Evolutionary conservation across 2,888 invertebrate species (phyloP).

Genomic region (Conomelus anceps): DNA sequence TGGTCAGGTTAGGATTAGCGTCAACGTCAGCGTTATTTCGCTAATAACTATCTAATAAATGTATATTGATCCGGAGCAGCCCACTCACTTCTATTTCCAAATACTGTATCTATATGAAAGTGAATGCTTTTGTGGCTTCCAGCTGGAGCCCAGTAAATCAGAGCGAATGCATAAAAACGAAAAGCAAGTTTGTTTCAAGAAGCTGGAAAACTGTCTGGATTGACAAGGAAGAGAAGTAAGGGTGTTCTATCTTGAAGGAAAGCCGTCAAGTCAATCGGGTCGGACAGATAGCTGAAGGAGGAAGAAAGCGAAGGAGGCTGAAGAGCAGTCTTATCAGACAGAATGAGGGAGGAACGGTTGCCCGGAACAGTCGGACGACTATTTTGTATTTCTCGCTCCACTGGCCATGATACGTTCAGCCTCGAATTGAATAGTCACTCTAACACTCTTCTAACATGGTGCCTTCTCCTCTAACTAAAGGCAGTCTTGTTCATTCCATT

Average conservation of each 20-base stretch:
- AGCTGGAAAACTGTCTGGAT: not conserved
- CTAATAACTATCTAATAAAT: too few relatives aligned
- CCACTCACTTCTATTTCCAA: not conserved
- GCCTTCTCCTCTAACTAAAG: not conserved
- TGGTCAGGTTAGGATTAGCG: too few relatives aligned
- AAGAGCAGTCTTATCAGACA: not conserved
- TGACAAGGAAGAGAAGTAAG: not conserved
- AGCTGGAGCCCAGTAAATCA: not conserved
- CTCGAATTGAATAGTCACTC: constrained; percentile 1
- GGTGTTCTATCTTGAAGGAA: not conserved
- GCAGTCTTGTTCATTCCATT: not conserved
- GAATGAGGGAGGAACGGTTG: not conserved
- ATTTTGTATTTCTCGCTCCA: constrained; percentile 10
- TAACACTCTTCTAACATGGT: not conserved
- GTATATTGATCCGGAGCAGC: too few relatives aligned
- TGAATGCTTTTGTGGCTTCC: not conserved
- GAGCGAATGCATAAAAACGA: not conserved
- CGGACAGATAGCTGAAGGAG: not conserved
- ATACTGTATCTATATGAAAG: not conserved
- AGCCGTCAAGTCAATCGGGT: not conserved
- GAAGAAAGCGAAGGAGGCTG: not conserved
- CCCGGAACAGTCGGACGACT: not conserved
- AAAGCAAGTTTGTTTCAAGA: not conserved
- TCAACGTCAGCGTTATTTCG: too few relatives aligned
- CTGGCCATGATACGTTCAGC: not conserved